Evolutionary conservation across 2,797 vertebrate genomes (phyloP), one percentile per base, ranked within the genome.

Genomic region (Brachyalestes nurse): DNA sequence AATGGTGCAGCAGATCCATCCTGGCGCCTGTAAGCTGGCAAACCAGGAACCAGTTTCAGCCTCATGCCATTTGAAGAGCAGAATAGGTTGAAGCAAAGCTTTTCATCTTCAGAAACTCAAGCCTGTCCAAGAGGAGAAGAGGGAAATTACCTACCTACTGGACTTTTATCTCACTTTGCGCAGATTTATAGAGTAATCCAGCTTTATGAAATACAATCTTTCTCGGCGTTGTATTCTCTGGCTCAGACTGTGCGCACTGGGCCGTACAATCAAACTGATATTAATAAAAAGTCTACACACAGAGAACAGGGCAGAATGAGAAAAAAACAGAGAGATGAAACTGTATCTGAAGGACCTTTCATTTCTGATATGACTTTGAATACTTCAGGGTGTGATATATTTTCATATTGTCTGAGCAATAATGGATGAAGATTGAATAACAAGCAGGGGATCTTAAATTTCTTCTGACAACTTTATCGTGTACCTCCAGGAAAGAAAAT

Each of bases 251-350:
- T n/a, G 49, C 66, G 76, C 28, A 40, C 67, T 84, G 57, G 21
- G 64, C 60, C 71, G 40, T 38, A 62, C 58, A 86, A 55, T 75
- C n/a, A 45, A 57, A 73, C 6, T 75, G 72, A 80, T 55, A 81
- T 67, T 82, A 86, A 78, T 80, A 72, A 78, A 60, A 72, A 72
- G 72, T 83, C 83, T 83, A 81, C 78, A 86, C 83, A 78, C 49
- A 82, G 45, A 69, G 47, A 75, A 53, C n/a, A 61, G 34, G 75
- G 6, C 38, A 65, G 60, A 64, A 34, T 45, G 0, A 0, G 16
- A 10, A 53, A 57, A n/a, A 55, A 12, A n/a, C 23, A 16, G 53
- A 66, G 57, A 66, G 47, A 8, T 23, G 75, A 45, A 78, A 51
- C 17, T 34, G 53, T 21, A 60, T 80, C 9, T 40, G 64, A 66